Conservation (phyloP, 92 coral and sea anemone genomes). For the Porites rus region DNA sequence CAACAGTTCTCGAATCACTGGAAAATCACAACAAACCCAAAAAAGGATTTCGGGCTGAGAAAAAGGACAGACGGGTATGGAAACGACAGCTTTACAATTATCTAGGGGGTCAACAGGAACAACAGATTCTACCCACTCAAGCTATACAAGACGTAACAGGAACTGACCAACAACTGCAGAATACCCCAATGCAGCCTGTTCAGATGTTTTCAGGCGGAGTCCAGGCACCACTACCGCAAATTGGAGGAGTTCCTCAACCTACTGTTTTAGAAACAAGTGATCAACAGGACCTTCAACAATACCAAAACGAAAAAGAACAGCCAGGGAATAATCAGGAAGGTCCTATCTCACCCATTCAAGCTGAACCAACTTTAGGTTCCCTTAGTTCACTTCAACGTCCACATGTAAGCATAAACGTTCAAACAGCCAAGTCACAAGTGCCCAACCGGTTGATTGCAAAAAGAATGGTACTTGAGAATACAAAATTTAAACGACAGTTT, state of each 20-base stretch:
- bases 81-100: slow-evolving; percentile 60
- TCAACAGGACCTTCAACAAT: slow-evolving; percentile 7
- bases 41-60: background rate
- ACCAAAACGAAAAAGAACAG: background rate
- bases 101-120: slow-evolving; percentile 65
- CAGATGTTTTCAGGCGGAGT: slow-evolving; percentile 31
- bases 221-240: slow-evolving; percentile 45
- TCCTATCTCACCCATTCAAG: slow-evolving; percentile 24
- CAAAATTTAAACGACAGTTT: slow-evolving; percentile 70
- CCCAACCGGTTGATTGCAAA: slow-evolving; percentile 24
- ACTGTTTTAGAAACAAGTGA: slow-evolving; percentile 18
- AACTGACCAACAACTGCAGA: slow-evolving; percentile 48
- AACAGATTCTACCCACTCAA: slow-evolving; percentile 14
- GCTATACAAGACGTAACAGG: slow-evolving; percentile 35
- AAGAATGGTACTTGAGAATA: background rate
- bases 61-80: slow-evolving; percentile 5
- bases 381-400: slow-evolving; percentile 17
- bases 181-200: slow-evolving; percentile 29
- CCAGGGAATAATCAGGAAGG: slow-evolving; percentile 10
- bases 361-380: slow-evolving; percentile 5
- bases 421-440: slow-evolving; percentile 77
- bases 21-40: background rate
- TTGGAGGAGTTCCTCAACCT: slow-evolving; percentile 22
- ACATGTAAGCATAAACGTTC: slow-evolving; percentile 81
- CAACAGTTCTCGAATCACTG: slow-evolving; percentile 58